These are phyloP conservation scores for Patagioenas fasciata DNA, from an alignment of 2,113 vertebrate species.

Conservation along the genomic window DNA sequence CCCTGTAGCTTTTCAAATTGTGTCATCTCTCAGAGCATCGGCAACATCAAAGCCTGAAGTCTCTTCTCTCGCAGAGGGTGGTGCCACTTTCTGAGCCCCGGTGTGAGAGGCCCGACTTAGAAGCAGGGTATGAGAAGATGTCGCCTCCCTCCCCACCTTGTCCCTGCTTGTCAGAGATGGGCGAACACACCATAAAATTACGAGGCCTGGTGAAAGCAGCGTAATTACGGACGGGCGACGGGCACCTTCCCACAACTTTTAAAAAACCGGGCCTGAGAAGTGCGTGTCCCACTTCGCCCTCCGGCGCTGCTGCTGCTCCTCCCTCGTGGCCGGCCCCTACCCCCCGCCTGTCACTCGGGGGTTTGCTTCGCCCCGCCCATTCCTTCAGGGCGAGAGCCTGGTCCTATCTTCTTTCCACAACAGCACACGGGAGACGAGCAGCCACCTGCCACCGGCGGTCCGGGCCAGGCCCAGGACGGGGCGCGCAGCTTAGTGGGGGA, in stretches of 20 bases:
- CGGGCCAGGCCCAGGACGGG: neutral
- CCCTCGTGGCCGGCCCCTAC: neutral
- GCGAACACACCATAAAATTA: fast-evolving
- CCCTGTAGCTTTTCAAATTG: neutral
- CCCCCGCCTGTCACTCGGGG: neutral
- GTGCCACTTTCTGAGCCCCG: fast-evolving
- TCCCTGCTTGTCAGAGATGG: fast-evolving
- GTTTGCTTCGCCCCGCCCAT: too few species aligned
- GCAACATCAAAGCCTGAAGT: neutral
- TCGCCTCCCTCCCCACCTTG: too few species aligned
- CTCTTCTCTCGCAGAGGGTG: fast-evolving
- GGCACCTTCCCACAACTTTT: fast-evolving
- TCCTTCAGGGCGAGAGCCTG: too few species aligned
- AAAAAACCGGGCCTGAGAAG: neutral
- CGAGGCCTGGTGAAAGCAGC: fast-evolving
- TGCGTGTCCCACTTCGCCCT: neutral
- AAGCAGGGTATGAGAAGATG: fast-evolving
- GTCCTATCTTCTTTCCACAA: fast-evolving
- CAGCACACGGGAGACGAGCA: fast-evolving
- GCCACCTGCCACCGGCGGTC: neutral
- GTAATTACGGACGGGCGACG: fast-evolving
- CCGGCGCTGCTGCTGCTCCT: neutral
- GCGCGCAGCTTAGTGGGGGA: fast-evolving
- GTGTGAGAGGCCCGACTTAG: fast-evolving
- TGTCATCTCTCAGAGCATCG: neutral